Percentiles rank a stretch among this genome's conserved stretches.
Conservation (phyloP, 2,113 vertebrate species). For the Melanocharis versteri region DNA sequence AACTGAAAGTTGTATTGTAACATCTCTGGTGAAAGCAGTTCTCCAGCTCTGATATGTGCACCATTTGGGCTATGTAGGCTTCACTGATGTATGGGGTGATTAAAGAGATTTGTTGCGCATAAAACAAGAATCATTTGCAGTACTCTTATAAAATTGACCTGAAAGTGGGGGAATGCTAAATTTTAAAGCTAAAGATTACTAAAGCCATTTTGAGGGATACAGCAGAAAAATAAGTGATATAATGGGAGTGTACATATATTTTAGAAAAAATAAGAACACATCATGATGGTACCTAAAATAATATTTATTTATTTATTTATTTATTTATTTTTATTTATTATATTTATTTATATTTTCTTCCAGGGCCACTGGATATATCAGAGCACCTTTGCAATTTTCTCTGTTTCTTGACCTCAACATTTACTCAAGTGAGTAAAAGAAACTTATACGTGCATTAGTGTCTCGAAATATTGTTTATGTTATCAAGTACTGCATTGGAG, state of each 20-base stretch:
- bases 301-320: neutral
- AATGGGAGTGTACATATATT: rapidly evolving
- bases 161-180: neutral
- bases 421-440: neutral
- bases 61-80: rapidly evolving
- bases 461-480: neutral
- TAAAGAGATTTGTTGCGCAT: neutral
- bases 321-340: neutral
- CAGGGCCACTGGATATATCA: neutral
- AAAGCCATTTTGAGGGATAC: neutral
- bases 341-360: neutral
- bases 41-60: neutral
- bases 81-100: neutral
- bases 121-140: neutral
- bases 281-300: neutral
- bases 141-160: neutral
- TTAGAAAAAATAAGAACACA: neutral
- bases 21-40: neutral
- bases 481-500: neutral
- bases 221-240: neutral
- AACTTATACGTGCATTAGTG: neutral
- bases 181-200: neutral
- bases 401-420: neutral
- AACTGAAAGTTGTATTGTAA: neutral
- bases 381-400: neutral